Conservation (phyloP, 2,797 vertebrate species). For the Protosalanx chinensis region DNA sequence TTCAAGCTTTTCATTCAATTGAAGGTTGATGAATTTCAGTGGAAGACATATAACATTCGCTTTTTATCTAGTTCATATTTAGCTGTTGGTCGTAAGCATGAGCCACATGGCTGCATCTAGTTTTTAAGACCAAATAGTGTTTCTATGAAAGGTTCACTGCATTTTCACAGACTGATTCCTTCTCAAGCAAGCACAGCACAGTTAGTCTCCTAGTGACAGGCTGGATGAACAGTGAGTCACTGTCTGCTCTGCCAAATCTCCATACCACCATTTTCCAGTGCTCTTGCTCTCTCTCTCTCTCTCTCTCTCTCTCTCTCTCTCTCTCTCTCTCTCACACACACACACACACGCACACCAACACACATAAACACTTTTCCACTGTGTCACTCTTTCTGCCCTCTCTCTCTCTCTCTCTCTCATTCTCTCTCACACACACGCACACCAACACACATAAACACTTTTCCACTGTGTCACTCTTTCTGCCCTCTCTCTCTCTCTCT, state of each 20-base stretch:
- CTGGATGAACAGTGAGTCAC: constrained; percentile 78
- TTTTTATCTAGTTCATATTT: background rate
- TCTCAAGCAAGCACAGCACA: constrained; percentile 37
- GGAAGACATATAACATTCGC: background rate
- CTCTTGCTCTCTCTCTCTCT: constrained; percentile 28
- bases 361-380: background rate
- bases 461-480: no score
- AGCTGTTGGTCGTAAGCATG: background rate
- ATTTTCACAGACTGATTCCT: constrained; percentile 26
- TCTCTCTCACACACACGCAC: no score
- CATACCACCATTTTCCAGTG: constrained; percentile 73
- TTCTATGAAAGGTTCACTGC: background rate
- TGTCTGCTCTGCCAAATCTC: constrained; percentile 65
- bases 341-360: background rate
- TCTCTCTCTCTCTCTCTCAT: constrained; percentile 16
- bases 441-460: no score
- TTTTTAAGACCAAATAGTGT: background rate
- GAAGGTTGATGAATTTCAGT: background rate
- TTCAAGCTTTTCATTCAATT: background rate
- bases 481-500: constrained; percentile 20
- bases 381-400: constrained; percentile 11
- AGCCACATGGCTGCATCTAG: background rate
- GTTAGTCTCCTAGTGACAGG: constrained; percentile 66
- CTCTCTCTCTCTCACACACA: constrained; percentile 10
- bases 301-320: constrained; percentile 14